Evolutionary conservation across 2,888 invertebrate genomes (phyloP), one percentile per base, ranked within the genome.

Genomic region (Lasioglossum villosulum): DNA sequence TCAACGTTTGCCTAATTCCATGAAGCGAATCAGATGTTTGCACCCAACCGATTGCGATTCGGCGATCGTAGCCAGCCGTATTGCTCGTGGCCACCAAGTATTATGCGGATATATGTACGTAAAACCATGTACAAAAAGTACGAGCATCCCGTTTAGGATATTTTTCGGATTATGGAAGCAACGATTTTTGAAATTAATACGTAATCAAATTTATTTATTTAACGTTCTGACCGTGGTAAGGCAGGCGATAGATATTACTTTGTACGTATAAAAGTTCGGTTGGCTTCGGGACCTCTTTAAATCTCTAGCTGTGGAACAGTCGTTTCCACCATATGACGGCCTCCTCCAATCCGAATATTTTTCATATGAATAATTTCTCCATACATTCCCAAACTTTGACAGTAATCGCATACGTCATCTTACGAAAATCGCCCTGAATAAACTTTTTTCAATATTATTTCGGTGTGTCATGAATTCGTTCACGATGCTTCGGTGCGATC

Each of bases 1-100:
- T 85, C 78, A 75, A 80, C 83, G 82, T 88, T 89, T 52, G 56
- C 75, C 75, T 86, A 84, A 89, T 86, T 80, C 68, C 75, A 52
- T 39, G 48, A 78, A 77, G 45, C 27, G 56, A 78, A 77, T 80
- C 83, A 75, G 75, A 83, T 78, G 83, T 88, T 88, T 83, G 86
- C 30, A 59, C 16, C 76, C 74, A 52, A 68, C 76, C 71, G 76
- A 80, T 85, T 63, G 75, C 48, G 79, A 75, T 59, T 74, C 37
- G 30, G 42, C 45, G 68, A 59, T 14, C 37, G 14, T 30, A 19
- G 14, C 52, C 5, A 42, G 48, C 1, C 16, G 1, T 34, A 66
- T 30, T 59, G 27, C 19, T 16, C 34, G 8, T 66, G 8, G 34
- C 16, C 16, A 4, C 45, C 45, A 16, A 45, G 45, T 45, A 16